Base-by-base conservation (phyloP, 2,797 vertebrate species). In the Parauchenoglanis ngamensis region DNA sequence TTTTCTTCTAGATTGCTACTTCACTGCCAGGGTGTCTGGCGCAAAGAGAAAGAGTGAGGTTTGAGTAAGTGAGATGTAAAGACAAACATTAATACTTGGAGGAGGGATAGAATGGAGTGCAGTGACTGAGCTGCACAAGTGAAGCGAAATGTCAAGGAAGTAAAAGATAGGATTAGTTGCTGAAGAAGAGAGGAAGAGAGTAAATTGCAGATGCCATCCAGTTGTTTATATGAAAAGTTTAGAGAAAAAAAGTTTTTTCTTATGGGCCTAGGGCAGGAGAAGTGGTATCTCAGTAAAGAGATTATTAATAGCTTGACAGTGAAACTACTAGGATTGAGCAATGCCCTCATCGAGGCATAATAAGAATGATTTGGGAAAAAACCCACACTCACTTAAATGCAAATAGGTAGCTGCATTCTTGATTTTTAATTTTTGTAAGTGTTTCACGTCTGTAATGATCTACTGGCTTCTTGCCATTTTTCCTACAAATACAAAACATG, bases 1-100 rank as follows among this genome's bases (percentile, higher is more conserved):
- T 90, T 90, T 89, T 87, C 89, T 84, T 81, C 72, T 75, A 80
- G 83, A 88, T 79, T 73, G 83, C 67, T 85, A 63, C 83, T 85
- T 80, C 56, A 85, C 83, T 88, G 65, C 65, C 76, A 85, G 82
- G 70, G 56, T 63, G 82, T 68, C 56, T 75, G 78, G 49, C 57
- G 83, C 70, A 81, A 79, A 89, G 78, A 75, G 56, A 88, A 23
- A 59, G 44, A 75, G 54, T 6, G 54, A 73, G 75, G 28, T n/a
- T 83, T 49, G 61, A 68, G 49, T 68, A 65, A 68, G 61, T 28
- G 52, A 87, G 72, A 87, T 87, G 73, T 75, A 68, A 87, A 87
- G 81, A 87, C 84, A 84, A 83, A 84, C 86, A 87, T 68, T 87
- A 83, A 83, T 77, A 80, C 52, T 70, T 83, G 46, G 63, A 21